Evolutionary conservation across 2,888 invertebrate species (phyloP).

Genomic region (Panopea generosa): DNA sequence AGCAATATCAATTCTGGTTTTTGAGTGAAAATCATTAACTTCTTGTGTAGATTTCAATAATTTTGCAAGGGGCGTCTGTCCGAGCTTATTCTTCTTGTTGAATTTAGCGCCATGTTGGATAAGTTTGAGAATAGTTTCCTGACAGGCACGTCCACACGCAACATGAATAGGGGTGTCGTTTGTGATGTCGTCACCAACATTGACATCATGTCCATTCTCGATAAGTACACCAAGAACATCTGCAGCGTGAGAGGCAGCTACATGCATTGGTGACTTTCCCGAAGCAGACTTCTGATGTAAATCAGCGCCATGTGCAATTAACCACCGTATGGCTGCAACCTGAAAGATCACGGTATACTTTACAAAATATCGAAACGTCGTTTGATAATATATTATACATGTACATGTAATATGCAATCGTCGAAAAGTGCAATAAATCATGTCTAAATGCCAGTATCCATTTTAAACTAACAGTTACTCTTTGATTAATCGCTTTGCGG

Average conservation of each 20-base stretch:
- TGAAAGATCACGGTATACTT: too few species aligned
- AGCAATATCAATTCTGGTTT: slow-evolving; percentile 62
- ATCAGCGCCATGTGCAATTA: slow-evolving; percentile 50
- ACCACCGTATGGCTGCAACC: slow-evolving; percentile 36
- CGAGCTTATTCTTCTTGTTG: slow-evolving; percentile 61
- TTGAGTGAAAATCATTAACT: slow-evolving; percentile 63
- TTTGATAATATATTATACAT: too few species aligned
- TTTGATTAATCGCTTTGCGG: too few species aligned
- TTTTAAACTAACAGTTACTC: too few species aligned
- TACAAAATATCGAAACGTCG: slow-evolving; percentile 3
- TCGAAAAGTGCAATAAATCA: too few species aligned
- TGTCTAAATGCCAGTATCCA: too few species aligned
- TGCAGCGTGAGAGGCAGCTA: slow-evolving; percentile 60
- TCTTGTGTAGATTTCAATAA: slow-evolving; percentile 64
- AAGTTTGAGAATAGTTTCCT: slow-evolving; percentile 56
- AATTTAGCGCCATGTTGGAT: slow-evolving; percentile 66
- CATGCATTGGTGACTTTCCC: slow-evolving; percentile 67
- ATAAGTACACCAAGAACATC: slow-evolving; percentile 57
- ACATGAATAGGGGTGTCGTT: slow-evolving; percentile 71
- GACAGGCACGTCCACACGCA: slow-evolving; percentile 63
- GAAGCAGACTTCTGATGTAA: slow-evolving; percentile 47
- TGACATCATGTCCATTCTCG: slow-evolving; percentile 68
- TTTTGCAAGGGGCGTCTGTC: slow-evolving; percentile 69
- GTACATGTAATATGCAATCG: too few species aligned
- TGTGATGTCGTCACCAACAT: slow-evolving; percentile 61